phyloP scores from a whole-genome alignment of 2,888 invertebrate genomes.

The Macaria notata region DNA sequence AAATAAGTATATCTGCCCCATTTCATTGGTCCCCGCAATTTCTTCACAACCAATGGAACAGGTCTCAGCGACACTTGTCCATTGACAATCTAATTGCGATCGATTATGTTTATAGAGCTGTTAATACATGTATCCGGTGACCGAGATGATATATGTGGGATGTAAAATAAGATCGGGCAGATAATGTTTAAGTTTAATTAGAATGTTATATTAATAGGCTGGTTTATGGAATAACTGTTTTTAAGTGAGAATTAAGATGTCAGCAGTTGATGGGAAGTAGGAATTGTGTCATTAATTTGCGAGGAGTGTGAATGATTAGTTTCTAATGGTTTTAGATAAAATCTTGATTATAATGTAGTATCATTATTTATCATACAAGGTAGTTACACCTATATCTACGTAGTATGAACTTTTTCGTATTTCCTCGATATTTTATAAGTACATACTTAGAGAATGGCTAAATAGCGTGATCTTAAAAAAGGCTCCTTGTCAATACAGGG shows the following conservation, averaged over 20 bases:
- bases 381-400: too few species aligned
- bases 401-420: too few species aligned
- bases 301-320: too few species aligned
- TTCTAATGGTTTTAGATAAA: too few species aligned
- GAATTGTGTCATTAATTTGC: too few species aligned
- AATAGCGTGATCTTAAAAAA: too few species aligned
- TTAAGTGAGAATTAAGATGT: conserved; percentile 8
- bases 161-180: conserved; percentile 16
- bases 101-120: conserved; percentile 61
- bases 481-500: too few species aligned
- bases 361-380: too few species aligned
- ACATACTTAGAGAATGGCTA: too few species aligned
- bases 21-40: conserved; percentile 39
- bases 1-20: conserved; percentile 9
- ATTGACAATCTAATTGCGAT: conserved; percentile 79
- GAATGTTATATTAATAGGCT: conserved; percentile 23
- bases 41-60: conserved; percentile 63
- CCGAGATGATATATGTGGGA: conserved; percentile 22
- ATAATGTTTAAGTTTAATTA: conserved; percentile 25
- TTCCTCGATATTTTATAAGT: too few species aligned
- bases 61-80: conserved; percentile 69
- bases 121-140: conserved; percentile 31
- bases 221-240: conserved; percentile 9
- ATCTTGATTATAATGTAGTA: too few species aligned
- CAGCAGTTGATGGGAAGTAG: background rate